Base-by-base conservation (phyloP, 2,797 vertebrate species). In the Bryconaethiops microstoma region DNA sequence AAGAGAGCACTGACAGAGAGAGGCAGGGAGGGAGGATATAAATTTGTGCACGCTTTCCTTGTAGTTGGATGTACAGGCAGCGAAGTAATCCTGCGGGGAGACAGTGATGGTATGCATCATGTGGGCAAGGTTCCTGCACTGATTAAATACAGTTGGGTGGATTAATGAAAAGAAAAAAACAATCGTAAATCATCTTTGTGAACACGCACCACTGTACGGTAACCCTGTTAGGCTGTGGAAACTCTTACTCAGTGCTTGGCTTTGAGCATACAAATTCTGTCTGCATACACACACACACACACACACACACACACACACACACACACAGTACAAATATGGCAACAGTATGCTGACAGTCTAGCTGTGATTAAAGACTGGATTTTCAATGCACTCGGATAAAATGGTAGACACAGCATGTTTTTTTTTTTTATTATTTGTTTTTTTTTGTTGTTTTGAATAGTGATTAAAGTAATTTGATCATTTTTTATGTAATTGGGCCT, bases 401-500 rank as follows among this genome's bases (percentile, higher is more conserved):
- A 54, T 42, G 42, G 42, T 76, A 76, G 79, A 50, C 71, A 16
- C 25, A 50, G 74, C 40, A 13, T 74, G 68, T 68, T 78, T 55
- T 55, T 74, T 63, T 79, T 78, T 88, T 90, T 86, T 35, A n/a
- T n/a, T n/a, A n/a, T n/a, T n/a, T n/a, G n/a, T n/a, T n/a, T n/a
- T n/a, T n/a, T n/a, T 67, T 78, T 54, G 64, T 74, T 62, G 76
- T 78, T 88, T 90, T 86, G 89, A 76, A n/a, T 52, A 65, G 75
- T 79, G 73, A 84, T 82, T 91, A 93, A 92, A 93, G 90, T 90
- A 91, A 90, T 92, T 93, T 91, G 93, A 91, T 94, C 92, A 93
- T 89, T 84, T 82, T 83, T 77, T 74, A 85, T 86, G 83, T 88
- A 74, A 81, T 78, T 84, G 73, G 72, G 50, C 63, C 78, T 84